Evolutionary conservation across 2,797 vertebrate genomes (phyloP).

Genomic region (Sebastes oblongus): DNA sequence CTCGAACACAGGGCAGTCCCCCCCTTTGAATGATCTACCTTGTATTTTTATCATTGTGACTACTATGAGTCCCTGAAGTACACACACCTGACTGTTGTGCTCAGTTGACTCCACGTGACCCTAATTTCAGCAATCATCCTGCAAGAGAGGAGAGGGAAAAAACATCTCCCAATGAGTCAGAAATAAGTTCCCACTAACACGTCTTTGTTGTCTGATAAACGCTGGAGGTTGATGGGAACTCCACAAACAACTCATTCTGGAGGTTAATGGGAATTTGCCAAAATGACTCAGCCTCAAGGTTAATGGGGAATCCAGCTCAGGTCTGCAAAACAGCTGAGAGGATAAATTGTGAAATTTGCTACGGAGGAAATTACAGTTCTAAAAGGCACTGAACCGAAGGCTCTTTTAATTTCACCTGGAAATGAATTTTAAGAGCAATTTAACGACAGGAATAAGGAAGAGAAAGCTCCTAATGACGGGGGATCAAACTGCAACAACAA

Average conservation of each 20-base stretch:
- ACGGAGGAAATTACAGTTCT: constrained; percentile 55
- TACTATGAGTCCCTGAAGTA: neutral
- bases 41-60: neutral
- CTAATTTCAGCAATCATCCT: constrained; percentile 4
- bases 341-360: constrained; percentile 55
- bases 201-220: constrained; percentile 38
- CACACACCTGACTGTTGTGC: neutral
- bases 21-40: neutral
- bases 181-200: constrained; percentile 2
- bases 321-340: constrained; percentile 44
- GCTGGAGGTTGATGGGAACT: constrained; percentile 54
- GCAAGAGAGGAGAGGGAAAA: neutral
- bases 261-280: constrained; percentile 59
- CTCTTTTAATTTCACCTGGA: constrained; percentile 46
- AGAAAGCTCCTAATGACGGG: constrained; percentile 13
- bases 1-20: neutral
- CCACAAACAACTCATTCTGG: constrained; percentile 28
- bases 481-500: neutral
- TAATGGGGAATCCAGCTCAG: constrained; percentile 62
- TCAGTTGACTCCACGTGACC: neutral
- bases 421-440: constrained; percentile 37
- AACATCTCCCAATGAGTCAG: constrained; percentile 12
- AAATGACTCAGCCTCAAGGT: constrained; percentile 56
- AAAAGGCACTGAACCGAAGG: constrained; percentile 24
- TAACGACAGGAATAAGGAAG: constrained; percentile 33